Base-by-base conservation (phyloP, 2,113 vertebrate species). In the Brachyhypopomus occidentalis region DNA sequence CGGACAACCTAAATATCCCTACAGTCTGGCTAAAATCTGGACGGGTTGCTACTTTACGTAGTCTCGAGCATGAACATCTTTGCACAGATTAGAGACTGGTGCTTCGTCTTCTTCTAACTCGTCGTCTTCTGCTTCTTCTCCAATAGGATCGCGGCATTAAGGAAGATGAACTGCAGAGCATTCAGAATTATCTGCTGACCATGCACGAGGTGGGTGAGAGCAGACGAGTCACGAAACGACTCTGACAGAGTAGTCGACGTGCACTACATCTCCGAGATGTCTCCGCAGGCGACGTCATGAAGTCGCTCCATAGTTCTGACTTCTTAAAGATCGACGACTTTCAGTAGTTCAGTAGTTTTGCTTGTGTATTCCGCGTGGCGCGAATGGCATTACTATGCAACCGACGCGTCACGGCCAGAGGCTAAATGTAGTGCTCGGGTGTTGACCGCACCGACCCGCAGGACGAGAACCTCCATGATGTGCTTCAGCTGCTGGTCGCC, bases 391-490 rank as follows among this genome's bases (percentile, higher is more conserved):
- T 77, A n/a, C 59, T 9, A 9, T 48, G 41, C 41, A 5, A 48
- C 41, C 8, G 41, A 48, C 1, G 4, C 41, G 5, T 48, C 11
- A 9, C 41, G 41, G 5, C 8, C 1, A 48, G 41, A 48, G 41
- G 41, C 45, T 52, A 52, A 52, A 52, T 11, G 12, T 12, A 52
- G 11, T 3, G 45, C 45, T 52, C 45, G 45, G 8, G 45, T 52
- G 45, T 52, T 52, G 9, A 14, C 7, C 8, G 2, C 45, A 8
- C 45, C 45, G 12, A 6, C 9, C 7, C 20, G 58, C 93, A 99
- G 97, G 97, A 98, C 90, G 97, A 99, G 92, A 99, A 99, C 89
- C 96, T 99, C 86, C 97, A 98, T 84, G 97, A 99, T 89, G 97
- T 99, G 69, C 91, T 99, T 87, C 97, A 99, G 90, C 88, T 99